phyloP scores from a whole-genome alignment of 2,888 invertebrate genomes.

The Fragum whitleyi region DNA sequence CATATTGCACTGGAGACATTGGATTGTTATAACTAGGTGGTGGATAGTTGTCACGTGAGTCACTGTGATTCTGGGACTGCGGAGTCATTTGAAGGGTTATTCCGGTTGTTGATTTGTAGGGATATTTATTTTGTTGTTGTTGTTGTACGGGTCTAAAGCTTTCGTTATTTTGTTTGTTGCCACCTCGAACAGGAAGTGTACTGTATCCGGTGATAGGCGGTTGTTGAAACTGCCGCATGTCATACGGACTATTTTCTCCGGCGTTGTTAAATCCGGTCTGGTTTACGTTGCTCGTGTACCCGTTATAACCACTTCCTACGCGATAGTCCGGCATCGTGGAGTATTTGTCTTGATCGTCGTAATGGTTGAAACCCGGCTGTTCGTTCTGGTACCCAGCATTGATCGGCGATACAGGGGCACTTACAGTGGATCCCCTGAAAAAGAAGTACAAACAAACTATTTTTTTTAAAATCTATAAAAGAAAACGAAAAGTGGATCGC shows the following conservation, averaged over 20 bases:
- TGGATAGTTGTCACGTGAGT: conserved; percentile 42
- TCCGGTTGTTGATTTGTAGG: conserved; percentile 56
- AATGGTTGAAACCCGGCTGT: conserved; percentile 36
- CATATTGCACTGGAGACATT: conserved; percentile 61
- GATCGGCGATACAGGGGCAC: conserved; percentile 67
- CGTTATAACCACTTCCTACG: conserved; percentile 56
- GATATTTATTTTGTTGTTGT: conserved; percentile 53
- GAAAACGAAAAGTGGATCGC: too few relatives aligned
- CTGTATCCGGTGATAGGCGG: conserved; percentile 59
- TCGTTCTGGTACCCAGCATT: conserved; percentile 25
- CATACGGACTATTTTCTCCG: conserved; percentile 57
- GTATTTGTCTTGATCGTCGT: conserved; percentile 53
- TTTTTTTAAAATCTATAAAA: not conserved
- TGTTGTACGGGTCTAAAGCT: conserved; percentile 60
- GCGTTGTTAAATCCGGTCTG: conserved; percentile 44
- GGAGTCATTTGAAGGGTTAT: conserved; percentile 60
- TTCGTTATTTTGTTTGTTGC: conserved; percentile 56
- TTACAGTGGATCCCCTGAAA: conserved; percentile 61
- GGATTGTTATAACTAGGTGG: conserved; percentile 45
- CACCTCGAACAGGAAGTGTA: conserved; percentile 55
- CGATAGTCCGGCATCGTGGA: conserved; percentile 56
- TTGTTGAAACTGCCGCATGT: conserved; percentile 57
- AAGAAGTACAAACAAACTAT: too few relatives aligned
- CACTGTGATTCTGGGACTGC: conserved; percentile 32
- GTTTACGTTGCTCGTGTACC: conserved; percentile 35